Conservation (phyloP, 2,113 vertebrate genomes). For the Corvus hawaiiensis region DNA sequence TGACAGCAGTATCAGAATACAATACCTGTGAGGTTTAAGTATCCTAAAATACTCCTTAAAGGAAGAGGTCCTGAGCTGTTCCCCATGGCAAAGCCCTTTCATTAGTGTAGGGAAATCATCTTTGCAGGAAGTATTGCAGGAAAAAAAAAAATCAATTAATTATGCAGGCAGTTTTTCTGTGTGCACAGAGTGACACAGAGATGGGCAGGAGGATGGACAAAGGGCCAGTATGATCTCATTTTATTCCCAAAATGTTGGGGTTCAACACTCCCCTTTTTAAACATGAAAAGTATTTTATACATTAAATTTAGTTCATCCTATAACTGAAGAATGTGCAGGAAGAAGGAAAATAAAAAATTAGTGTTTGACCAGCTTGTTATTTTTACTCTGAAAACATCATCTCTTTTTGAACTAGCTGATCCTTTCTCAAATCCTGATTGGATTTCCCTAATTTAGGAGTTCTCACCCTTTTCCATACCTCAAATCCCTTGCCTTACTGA, state of each 20-base stretch:
- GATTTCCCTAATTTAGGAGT: neutral
- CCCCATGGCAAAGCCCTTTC: neutral
- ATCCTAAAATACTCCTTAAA: neutral
- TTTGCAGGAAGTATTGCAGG: neutral
- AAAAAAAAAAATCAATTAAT: neutral
- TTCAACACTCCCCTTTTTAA: neutral
- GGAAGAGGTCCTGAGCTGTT: neutral
- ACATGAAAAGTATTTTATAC: neutral
- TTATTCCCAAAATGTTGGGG: neutral
- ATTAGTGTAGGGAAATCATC: neutral
- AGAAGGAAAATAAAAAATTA: neutral
- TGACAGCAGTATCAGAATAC: neutral
- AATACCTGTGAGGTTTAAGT: neutral
- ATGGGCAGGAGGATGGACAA: neutral
- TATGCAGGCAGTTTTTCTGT: neutral
- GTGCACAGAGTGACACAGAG: neutral
- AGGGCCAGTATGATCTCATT: neutral
- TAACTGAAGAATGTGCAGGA: neutral
- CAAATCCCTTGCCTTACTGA: neutral
- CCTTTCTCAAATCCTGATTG: neutral
- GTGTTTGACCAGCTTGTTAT: neutral
- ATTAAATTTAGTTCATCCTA: neutral
- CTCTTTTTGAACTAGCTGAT: neutral
- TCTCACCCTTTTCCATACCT: neutral
- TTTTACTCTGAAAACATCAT: neutral